Base-by-base conservation (phyloP, 2,888 invertebrate species). In the Nezara viridula region DNA sequence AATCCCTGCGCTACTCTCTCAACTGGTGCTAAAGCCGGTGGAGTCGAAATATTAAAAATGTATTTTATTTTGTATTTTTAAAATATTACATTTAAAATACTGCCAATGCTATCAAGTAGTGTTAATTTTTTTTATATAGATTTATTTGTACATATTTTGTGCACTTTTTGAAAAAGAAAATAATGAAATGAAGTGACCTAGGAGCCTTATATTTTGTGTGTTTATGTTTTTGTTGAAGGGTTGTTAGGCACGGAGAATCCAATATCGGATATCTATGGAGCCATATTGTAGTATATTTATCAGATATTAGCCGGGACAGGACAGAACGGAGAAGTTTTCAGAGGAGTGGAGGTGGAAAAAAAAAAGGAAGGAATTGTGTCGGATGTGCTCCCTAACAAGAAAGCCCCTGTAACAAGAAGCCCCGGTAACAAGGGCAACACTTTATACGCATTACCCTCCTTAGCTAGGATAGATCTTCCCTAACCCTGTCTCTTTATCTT, bases 371-470 rank as follows among this genome's bases (percentile, higher is more conserved):
- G 44, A 81, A 81, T 81, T 81, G 81, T 81, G 81, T 81, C 81
- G 44, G 81, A 47, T 81, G 81, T 81, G 81, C 81, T 21, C 24
- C 12, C 81, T 81, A 81, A 81, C 81, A 81, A 81, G 81, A 81
- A 81, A 44, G 81, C 44, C 40, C 24, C 81, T n/a, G 81, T 81
- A 81, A 81, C 81, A 81, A 81, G 81, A 47, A 81, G 44, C 24
- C 24, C 44, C 44, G 12, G 44, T 81, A 81, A 81, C 81, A 81
- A 81, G 81, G 7, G 24, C n/a, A 47, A 81, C 81, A 81, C 81
- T 81, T 81, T 81, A 81, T 81, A 44, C 81, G 81, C 81, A 81
- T 81, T 81, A 81, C 12, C 44, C 81, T 81, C 81, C 81, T 47
- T n/a, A 14, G 66, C 37, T 73, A 73, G 66, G 66, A 73, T 73